Evolutionary conservation across 2,888 invertebrate genomes (phyloP), one percentile per base, ranked within the genome.

Genomic region (Theristus sp.): DNA sequence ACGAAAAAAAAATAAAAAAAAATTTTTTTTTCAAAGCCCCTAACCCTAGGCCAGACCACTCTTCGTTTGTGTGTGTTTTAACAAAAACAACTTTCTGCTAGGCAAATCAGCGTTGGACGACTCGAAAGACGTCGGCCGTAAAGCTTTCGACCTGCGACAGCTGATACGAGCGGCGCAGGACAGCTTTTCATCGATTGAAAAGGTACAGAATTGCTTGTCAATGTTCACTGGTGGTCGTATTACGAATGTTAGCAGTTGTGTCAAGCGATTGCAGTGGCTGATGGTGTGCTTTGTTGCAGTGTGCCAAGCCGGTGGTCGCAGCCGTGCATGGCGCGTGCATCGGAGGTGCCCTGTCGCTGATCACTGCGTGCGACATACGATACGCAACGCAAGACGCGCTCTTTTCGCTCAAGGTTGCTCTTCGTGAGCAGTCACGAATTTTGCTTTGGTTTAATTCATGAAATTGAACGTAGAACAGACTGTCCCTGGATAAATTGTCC

Each of bases 321-420:
- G 87, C 90, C 0, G 77, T 90, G 1, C 93, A 98, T 75, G 84
- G 82, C 60, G 82, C 84, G 0, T 96, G 94, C 71, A 81, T 98
- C 60, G 98, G 98, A 0, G 94, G 84, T 0, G 96, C 88, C 0
- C 81, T 93, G 0, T 86, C 93, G 74, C 76, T 98, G 63, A 83
- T 89, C 59, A 83, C 87, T 1, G 86, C 90, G 0, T 84, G 88
- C 59, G 98, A 98, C 75, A 86, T 98, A 65, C 82, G 91, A 63
- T 89, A 88, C 70, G 89, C 89, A 71, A 83, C 89, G 0, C 78
- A 83, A 69, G 91, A 94, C 75, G 85, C 94, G 1, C 87, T 84
- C 82, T 91, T 91, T 72, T 84, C 85, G 77, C 83, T 96, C 0
- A 93, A 93, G 73, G 80, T 77, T 65, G 54, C 13, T 20, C n/a